Evolutionary conservation across 2,888 invertebrate species (phyloP).

Genomic region (Tetheella fluctuosa): DNA sequence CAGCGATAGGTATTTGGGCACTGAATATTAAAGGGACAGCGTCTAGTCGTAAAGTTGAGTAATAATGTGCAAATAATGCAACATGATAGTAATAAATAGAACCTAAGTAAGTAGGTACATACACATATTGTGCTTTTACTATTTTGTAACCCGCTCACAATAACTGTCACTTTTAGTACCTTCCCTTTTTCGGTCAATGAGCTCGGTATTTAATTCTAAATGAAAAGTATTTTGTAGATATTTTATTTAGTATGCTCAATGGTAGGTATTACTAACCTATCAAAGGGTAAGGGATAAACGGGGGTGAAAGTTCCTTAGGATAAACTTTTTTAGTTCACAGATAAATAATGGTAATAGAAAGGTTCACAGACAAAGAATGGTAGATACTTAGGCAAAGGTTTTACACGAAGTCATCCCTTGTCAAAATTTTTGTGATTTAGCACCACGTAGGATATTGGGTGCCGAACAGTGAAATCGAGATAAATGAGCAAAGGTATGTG

Average conservation of each 20-base stretch:
- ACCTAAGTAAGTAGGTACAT: no score
- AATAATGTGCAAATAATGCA: conserved; percentile 30
- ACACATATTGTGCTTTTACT: no score
- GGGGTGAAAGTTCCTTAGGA: background rate
- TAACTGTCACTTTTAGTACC: no score
- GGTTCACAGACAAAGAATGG: background rate
- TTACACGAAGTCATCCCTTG: conserved; percentile 42
- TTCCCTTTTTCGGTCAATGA: no score
- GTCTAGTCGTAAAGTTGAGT: conserved; percentile 36
- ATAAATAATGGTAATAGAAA: background rate
- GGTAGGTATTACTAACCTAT: no score
- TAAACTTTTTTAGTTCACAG: background rate
- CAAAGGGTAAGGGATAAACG: background rate
- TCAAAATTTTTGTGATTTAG: conserved; percentile 49
- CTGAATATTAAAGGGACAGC: conserved; percentile 37
- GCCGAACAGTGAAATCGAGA: conserved; percentile 49
- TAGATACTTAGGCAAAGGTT: conserved; percentile 23
- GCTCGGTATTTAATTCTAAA: no score
- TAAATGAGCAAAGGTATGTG: conserved; percentile 34
- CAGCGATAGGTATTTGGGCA: conserved; percentile 10
- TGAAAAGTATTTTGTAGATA: background rate
- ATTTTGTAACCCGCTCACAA: no score
- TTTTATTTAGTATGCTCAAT: no score
- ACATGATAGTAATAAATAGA: background rate
- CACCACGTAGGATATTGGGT: conserved; percentile 37